phyloP scores from a whole-genome alignment of 1,140 invertebrate species.

The Drosophila truncata region DNA sequence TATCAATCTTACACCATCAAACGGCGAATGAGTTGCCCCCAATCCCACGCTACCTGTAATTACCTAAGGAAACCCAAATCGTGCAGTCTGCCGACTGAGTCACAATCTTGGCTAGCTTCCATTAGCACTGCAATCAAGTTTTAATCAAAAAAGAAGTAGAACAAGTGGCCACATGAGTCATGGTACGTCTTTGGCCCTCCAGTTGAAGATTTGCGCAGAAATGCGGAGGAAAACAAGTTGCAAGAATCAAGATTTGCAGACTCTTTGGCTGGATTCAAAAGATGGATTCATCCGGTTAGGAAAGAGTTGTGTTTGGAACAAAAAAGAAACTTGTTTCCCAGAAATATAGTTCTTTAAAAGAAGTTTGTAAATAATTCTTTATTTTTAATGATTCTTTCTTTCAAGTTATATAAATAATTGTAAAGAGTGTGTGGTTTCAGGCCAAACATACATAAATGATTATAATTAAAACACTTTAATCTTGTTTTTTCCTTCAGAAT shows the following conservation, averaged over 20 bases:
- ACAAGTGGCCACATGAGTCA: conserved; percentile 39
- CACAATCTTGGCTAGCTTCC: conserved; percentile 21
- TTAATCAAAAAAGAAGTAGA: conserved; percentile 43
- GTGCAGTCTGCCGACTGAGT: conserved; percentile 19
- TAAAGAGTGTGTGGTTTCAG: not conserved
- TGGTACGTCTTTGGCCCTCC: not conserved
- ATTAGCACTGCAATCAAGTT: conserved; percentile 23
- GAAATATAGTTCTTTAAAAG: too few relatives aligned
- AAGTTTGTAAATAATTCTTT: not conserved
- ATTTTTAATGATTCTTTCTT: not conserved
- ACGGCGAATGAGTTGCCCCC: conserved; percentile 25
- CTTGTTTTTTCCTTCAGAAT: not conserved
- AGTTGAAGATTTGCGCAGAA: conserved; percentile 29
- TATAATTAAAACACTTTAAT: not conserved
- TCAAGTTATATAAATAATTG: not conserved
- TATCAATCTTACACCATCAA: conserved; percentile 32
- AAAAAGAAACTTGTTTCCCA: too few relatives aligned
- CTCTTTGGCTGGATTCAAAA: conserved; percentile 5
- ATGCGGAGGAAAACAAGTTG: conserved; percentile 27
- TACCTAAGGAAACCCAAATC: conserved; percentile 13
- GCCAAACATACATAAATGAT: not conserved
- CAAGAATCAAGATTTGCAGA: conserved; percentile 31
- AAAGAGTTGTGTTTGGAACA: not conserved
- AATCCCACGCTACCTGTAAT: conserved; percentile 32
- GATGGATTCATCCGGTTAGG: conserved; percentile 15